Conservation (phyloP, 1,140 invertebrate genomes). For the Venturia canescens region DNA sequence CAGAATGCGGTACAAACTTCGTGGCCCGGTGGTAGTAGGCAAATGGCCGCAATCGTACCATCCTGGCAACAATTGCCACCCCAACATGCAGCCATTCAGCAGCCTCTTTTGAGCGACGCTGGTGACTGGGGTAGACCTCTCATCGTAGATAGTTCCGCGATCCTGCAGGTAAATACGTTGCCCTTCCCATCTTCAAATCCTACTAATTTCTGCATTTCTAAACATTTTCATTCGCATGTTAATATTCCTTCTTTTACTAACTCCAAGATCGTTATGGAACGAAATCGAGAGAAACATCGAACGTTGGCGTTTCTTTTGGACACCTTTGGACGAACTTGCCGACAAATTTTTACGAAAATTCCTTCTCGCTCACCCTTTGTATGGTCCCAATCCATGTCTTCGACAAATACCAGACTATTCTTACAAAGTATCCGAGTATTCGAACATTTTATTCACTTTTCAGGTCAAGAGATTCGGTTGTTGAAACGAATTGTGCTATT, state of each 20-base stretch:
- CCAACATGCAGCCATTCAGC: conserved; percentile 86
- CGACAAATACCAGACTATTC: too few relatives aligned
- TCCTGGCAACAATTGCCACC: conserved; percentile 89
- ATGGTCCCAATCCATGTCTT: too few relatives aligned
- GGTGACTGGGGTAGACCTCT: conserved; percentile 88
- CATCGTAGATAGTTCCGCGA: conserved; percentile 87
- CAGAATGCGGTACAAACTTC: conserved; percentile 89
- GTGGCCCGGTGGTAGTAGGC: conserved; percentile 86
- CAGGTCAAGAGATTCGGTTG: too few relatives aligned
- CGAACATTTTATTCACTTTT: too few relatives aligned
- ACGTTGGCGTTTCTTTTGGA: conserved; percentile 13
- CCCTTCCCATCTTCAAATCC: background rate
- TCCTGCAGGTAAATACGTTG: conserved; percentile 79
- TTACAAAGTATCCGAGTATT: too few relatives aligned
- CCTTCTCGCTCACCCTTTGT: too few relatives aligned
- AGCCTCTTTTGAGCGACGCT: conserved; percentile 82
- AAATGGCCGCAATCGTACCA: conserved; percentile 91
- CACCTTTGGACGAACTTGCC: background rate
- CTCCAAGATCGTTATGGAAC: conserved; percentile 20
- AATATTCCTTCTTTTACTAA: background rate
- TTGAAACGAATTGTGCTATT: too few relatives aligned
- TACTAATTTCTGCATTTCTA: background rate
- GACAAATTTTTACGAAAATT: background rate
- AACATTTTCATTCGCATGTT: background rate
- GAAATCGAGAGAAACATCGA: conserved; percentile 21